Percentiles rank a stretch among this genome's conserved stretches.
phyloP scores from a whole-genome alignment of 2,113 vertebrate genomes.

The Malurus melanocephalus region DNA sequence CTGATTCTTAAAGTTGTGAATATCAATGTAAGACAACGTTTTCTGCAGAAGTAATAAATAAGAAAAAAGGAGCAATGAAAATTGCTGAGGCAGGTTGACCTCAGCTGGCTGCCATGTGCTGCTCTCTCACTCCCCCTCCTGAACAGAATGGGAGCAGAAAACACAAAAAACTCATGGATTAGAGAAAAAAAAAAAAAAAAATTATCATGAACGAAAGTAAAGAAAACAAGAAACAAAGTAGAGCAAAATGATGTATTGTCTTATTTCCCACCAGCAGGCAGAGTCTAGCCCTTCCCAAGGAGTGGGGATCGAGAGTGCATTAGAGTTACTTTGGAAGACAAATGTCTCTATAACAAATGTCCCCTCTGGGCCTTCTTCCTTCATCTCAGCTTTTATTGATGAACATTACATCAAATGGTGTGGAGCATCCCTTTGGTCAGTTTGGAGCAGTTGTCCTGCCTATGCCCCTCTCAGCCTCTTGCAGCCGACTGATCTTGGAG shows the following conservation, averaged over 20 bases:
- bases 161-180: neutral
- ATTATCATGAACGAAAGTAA: neutral
- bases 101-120: neutral
- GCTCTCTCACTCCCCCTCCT: neutral
- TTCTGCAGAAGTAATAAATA: neutral
- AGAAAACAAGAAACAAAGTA: neutral
- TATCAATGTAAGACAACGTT: neutral
- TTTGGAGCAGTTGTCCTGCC: neutral
- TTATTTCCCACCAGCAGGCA: neutral
- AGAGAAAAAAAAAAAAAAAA: no score
- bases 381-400: neutral
- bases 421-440: neutral
- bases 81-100: neutral
- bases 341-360: neutral
- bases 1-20: neutral
- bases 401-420: neutral
- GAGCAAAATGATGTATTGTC: neutral
- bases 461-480: neutral
- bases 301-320: rapidly evolving
- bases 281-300: neutral
- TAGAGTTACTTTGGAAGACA: neutral
- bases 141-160: neutral
- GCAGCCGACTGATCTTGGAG: neutral
- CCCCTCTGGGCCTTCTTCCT: neutral
- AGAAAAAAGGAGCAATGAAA: neutral